Conservation (phyloP, 1,140 invertebrate species). For the Caerostris extrusa region DNA sequence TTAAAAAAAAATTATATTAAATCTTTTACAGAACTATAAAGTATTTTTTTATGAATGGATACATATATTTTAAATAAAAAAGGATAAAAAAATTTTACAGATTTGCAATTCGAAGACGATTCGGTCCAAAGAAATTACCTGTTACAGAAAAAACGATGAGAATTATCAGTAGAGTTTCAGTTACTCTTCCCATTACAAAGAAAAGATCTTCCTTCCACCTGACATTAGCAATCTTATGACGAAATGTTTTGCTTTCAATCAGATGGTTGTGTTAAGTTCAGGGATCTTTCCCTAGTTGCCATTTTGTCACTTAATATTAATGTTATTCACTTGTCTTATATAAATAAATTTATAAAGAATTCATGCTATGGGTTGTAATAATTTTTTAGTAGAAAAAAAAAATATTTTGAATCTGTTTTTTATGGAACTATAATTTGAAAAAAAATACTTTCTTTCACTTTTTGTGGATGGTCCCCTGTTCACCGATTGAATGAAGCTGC, state of each 20-base stretch:
- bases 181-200: constrained; percentile 13
- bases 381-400: neutral
- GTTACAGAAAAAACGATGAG: constrained; percentile 28
- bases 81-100: neutral
- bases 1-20: too few species aligned
- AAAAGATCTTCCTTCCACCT: constrained; percentile 11
- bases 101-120: neutral
- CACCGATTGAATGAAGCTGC: neutral
- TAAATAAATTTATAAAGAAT: neutral
- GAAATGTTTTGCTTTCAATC: neutral
- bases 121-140: constrained; percentile 43
- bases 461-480: constrained; percentile 17
- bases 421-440: neutral
- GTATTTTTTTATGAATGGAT: neutral
- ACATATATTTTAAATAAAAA: neutral
- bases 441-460: neutral
- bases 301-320: neutral
- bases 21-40: too few species aligned
- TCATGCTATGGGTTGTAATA: neutral
- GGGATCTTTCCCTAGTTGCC: neutral
- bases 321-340: neutral
- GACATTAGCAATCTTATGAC: constrained; percentile 16
- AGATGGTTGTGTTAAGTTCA: neutral
- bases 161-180: neutral
- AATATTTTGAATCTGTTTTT: neutral